A percentile compares a stretch with the other conserved stretches of the same genome.
Evolutionary conservation across 2,113 vertebrate species (phyloP).

Genomic region (Rhinogobius similis): DNA sequence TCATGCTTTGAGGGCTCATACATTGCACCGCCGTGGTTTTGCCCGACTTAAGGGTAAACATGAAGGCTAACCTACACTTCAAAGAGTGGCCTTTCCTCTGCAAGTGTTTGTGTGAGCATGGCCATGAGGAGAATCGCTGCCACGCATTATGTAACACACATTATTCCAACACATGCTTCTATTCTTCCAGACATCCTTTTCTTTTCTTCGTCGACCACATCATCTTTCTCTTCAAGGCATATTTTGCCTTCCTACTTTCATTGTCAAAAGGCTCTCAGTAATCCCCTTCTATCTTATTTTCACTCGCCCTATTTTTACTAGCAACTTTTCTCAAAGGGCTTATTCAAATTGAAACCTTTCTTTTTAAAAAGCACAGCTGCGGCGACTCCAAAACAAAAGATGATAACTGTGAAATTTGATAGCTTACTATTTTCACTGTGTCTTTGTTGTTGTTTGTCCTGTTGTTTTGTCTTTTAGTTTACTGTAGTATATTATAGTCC

Average conservation of each 20-base stretch:
- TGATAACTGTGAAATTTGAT: conserved; percentile 52
- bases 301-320: conserved; percentile 44
- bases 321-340: conserved; percentile 54
- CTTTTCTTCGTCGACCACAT: conserved; percentile 44
- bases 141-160: conserved; percentile 40
- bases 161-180: conserved; percentile 40
- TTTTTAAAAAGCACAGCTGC: conserved; percentile 55
- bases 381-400: conserved; percentile 39
- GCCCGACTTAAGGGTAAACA: not conserved
- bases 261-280: conserved; percentile 55
- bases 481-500: not conserved
- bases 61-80: conserved; percentile 2
- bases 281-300: conserved; percentile 58
- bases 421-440: conserved; percentile 20
- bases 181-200: conserved; percentile 34
- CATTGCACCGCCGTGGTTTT: conserved; percentile 7
- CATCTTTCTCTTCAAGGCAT: conserved; percentile 39
- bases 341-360: conserved; percentile 67
- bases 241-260: conserved; percentile 29
- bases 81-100: conserved; percentile 6
- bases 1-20: not conserved
- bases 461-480: not conserved
- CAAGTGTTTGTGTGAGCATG: not conserved
- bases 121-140: conserved; percentile 20
- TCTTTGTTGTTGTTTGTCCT: conserved; percentile 27